Conservation (phyloP, 2,797 vertebrate genomes). For the Chromobotia macracanthus region DNA sequence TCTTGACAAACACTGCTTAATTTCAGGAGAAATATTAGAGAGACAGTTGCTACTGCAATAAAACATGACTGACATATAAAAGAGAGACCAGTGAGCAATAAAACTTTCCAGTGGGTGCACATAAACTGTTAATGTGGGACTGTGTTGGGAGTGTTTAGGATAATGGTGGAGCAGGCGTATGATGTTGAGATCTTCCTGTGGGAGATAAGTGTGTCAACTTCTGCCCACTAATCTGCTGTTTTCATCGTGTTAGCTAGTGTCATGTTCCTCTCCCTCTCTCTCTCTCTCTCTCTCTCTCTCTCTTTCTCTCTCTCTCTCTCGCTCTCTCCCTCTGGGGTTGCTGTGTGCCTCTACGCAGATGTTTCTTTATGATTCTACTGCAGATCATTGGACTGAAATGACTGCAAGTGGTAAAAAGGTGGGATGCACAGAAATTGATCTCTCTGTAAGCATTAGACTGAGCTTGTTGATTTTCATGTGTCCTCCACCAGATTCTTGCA, state of each 20-base stretch:
- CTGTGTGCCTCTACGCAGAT: slow-evolving; percentile 50
- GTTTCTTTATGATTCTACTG: slow-evolving; percentile 48
- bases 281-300: slow-evolving; percentile 8
- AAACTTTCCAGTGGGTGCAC: slow-evolving; percentile 1
- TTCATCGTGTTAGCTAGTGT: slow-evolving; percentile 30
- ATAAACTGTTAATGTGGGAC: slow-evolving; percentile 22
- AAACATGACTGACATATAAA: neutral
- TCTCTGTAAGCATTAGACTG: slow-evolving; percentile 17
- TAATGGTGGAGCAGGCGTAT: slow-evolving; percentile 17
- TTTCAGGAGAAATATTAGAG: no score
- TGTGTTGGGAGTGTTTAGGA: slow-evolving; percentile 18
- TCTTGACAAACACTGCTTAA: no score
- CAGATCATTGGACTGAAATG: slow-evolving; percentile 45
- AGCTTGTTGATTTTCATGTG: slow-evolving; percentile 11
- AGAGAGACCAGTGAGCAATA: neutral
- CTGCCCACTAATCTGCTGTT: slow-evolving; percentile 20
- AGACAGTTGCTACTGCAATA: no score
- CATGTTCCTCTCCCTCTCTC: slow-evolving; percentile 15
- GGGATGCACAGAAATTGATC: slow-evolving; percentile 42
- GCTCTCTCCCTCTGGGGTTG: slow-evolving; percentile 9
- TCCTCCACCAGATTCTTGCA: slow-evolving; percentile 29
- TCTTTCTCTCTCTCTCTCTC: no score
- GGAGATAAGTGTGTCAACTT: slow-evolving; percentile 39
- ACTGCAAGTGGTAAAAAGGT: slow-evolving; percentile 40
- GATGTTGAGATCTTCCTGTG: slow-evolving; percentile 40